A percentile compares a stretch with the other conserved stretches of the same genome.
Evolutionary conservation across 2,888 invertebrate species (phyloP).

Genomic region (Drosophila longiperda): DNA sequence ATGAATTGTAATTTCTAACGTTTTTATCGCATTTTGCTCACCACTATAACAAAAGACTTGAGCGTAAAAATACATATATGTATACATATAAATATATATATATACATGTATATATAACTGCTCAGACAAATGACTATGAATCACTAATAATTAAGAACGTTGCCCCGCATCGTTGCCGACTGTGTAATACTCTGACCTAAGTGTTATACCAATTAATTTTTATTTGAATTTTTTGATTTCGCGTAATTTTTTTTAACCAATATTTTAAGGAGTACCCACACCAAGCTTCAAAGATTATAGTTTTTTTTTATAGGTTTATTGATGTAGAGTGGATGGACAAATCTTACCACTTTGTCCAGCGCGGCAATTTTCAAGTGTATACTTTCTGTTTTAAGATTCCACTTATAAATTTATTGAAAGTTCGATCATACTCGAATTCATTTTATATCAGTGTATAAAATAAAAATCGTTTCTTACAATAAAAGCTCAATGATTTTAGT

Average conservation of each 20-base stretch:
- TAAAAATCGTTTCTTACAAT: slow-evolving; percentile 35
- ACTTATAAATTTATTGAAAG: background rate
- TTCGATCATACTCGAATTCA: background rate
- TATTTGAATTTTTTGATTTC: too few relatives aligned
- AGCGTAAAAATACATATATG: background rate
- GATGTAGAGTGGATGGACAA: background rate
- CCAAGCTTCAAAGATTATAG: background rate
- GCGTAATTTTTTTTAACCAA: background rate
- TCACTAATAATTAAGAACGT: slow-evolving; percentile 24
- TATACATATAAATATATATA: slow-evolving; percentile 1
- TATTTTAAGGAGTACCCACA: background rate
- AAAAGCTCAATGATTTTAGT: slow-evolving; percentile 72
- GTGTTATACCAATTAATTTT: background rate
- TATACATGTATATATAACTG: slow-evolving; percentile 15
- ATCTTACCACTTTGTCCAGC: background rate
- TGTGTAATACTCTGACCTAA: background rate
- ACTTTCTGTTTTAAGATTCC: background rate
- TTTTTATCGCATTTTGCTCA: slow-evolving; percentile 19
- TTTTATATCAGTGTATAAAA: background rate
- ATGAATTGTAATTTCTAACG: slow-evolving; percentile 40
- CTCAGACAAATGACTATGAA: slow-evolving; percentile 23
- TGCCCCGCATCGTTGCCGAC: background rate
- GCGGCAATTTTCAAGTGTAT: background rate
- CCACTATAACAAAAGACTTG: slow-evolving; percentile 58
- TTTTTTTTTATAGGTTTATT: background rate